A percentile compares a stretch with the other conserved stretches of the same genome.
These are phyloP conservation scores for Asobara japonica DNA, from an alignment of 1,140 invertebrate genomes.

Conservation along the genomic window DNA sequence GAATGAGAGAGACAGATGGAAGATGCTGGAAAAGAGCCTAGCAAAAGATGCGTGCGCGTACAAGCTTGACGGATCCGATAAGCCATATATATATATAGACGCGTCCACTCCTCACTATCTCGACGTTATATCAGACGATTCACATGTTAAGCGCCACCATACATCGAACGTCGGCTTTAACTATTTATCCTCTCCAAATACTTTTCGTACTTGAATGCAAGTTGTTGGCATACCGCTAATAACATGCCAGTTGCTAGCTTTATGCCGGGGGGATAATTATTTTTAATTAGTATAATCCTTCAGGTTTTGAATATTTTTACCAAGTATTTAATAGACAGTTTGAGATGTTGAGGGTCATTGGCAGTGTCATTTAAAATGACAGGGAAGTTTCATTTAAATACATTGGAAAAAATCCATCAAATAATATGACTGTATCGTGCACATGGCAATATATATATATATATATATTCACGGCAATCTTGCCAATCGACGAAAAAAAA, in stretches of 20 bases:
- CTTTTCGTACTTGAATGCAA: neutral
- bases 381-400: no score
- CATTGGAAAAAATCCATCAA: no score
- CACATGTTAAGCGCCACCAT: conserved; percentile 15
- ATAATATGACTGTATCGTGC: neutral
- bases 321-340: neutral
- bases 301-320: neutral
- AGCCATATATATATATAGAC: conserved; percentile 1
- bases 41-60: neutral
- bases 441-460: neutral
- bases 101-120: neutral
- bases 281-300: conserved; percentile 16
- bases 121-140: conserved; percentile 8
- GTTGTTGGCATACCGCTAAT: neutral
- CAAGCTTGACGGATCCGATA: neutral
- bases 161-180: conserved; percentile 10
- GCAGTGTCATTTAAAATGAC: no score
- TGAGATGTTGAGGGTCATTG: no score
- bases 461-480: neutral
- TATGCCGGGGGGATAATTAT: neutral
- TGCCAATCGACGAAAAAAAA: neutral
- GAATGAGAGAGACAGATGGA: neutral
- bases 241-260: neutral
- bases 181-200: conserved; percentile 13
- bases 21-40: neutral